Conservation (phyloP, 2,888 invertebrate genomes). For the Hyles lineata region DNA sequence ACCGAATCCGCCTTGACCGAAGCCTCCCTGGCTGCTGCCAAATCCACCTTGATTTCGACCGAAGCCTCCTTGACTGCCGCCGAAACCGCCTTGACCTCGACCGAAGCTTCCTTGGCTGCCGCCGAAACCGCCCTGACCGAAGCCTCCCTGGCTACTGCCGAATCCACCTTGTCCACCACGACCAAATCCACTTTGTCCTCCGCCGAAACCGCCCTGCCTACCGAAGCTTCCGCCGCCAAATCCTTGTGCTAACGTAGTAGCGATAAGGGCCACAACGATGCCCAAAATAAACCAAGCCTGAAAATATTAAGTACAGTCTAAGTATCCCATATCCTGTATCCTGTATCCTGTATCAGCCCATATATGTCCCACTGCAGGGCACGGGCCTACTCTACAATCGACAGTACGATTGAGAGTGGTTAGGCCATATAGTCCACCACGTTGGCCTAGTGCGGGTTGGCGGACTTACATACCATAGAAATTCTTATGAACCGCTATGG, state of each 20-base stretch:
- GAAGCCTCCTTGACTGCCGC: constrained; percentile 36
- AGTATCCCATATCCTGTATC: too few species aligned
- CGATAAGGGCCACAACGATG: constrained; percentile 45
- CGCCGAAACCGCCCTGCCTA: constrained; percentile 31
- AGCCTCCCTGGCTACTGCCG: constrained; percentile 31
- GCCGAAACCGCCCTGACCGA: constrained; percentile 20
- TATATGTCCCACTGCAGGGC: too few species aligned
- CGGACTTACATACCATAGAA: too few species aligned
- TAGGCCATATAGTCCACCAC: too few species aligned
- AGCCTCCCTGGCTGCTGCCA: constrained; percentile 27
- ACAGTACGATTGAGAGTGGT: too few species aligned
- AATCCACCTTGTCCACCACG: constrained; percentile 37
- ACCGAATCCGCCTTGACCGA: constrained; percentile 1
- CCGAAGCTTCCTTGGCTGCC: constrained; percentile 30
- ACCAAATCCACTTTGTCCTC: constrained; percentile 34
- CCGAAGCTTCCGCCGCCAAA: constrained; percentile 32
- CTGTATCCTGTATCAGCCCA: neutral
- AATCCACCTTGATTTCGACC: constrained; percentile 35
- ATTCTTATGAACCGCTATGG: too few species aligned
- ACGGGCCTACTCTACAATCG: too few species aligned
- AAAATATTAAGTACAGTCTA: constrained; percentile 31
- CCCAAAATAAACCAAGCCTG: constrained; percentile 48
- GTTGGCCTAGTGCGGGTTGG: too few species aligned
- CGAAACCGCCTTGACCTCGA: constrained; percentile 17
- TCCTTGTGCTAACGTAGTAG: constrained; percentile 44